Evolutionary conservation across 2,888 invertebrate genomes (phyloP), one percentile per base, ranked within the genome.

Genomic region (Archips crataeganus): DNA sequence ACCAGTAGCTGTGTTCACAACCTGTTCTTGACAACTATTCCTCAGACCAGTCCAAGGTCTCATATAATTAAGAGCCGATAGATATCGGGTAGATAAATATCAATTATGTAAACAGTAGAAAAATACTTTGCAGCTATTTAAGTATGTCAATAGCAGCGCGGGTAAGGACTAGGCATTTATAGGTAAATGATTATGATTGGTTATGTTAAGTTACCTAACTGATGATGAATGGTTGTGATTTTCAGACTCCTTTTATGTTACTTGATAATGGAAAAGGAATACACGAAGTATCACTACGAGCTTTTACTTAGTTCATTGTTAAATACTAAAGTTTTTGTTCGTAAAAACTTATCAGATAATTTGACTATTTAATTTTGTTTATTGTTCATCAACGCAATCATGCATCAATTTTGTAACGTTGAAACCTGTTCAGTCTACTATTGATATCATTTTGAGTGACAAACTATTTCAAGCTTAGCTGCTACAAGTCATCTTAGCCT

Each of bases 1-100:
- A 86, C 85, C 82, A 87, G 84, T 80, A 80, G 79, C 78, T 77
- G 71, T 79, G 76, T 82, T 77, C 75, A 75, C 76, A 84, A 83
- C 86, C 82, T 71, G 85, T 85, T 87, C 80, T 81, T 77, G 79
- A 78, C 78, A 79, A 81, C 76, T 74, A 74, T 74, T 70, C 61
- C 70, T 70, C 70, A 60, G 68, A 69, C 64, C 64, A 75, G 75
- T 75, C 73, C 73, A 74, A 74, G 73, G 73, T 74, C 73, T 68
- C 34, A 69, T 51, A 39, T 65, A 75, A 75, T 75, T 68, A 72
- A 59, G 36, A 61, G 67, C 39, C 67, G 66, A 73, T 74, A 74
- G 45, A 66, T 54, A 70, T 65, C 47, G 54, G 32, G 39, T 61
- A 61, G 60, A 66, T 70, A 70, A 70, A 74, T 70, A 70, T 70